Evolutionary conservation across 2,113 vertebrate genomes (phyloP), one percentile per base, ranked within the genome.

Genomic region (Cyprinus carpio): DNA sequence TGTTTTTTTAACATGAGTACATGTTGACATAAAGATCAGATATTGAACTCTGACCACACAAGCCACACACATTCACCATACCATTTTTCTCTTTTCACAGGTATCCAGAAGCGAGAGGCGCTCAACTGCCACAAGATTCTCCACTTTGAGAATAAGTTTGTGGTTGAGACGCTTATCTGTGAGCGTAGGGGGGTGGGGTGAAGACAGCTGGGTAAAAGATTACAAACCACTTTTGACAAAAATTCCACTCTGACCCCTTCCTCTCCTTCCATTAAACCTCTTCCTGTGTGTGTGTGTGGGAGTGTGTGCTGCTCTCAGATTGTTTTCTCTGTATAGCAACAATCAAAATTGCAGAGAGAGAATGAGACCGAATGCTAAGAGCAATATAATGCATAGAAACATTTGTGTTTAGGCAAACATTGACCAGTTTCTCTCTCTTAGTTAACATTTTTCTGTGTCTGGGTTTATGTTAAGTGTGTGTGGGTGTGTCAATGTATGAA

Each of bases 41-140:
- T n/a, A n/a, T 12, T 46, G 43, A 46, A 3, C 43, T 46, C 43
- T 46, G 43, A 43, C 2, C n/a, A n/a, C n/a, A 43, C 40, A 43
- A 11, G 40, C 40, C 40, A 51, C 29, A 84, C 0, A n/a, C 29
- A 58, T 56, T 56, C 51, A 58, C 23, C 43, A 46, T 3, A 49
- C 27, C 31, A 25, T 82, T 15, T 65, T 60, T 29, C 60, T 27
- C 87, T 54, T 23, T 34, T 62, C 31, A 1, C 95, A 99, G 98
- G 97, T 69, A 96, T 98, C 92, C 96, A 99, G 93, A 99, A 99
- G 92, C 96, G 98, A 0, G 96, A 96, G 90, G 96, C 92, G 3
- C 60, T 90, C 11, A 89, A 94, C 77, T 99, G 98, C 93, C 89
- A 83, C 90, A 97, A 94, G 88, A 99, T 99, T 82, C 95, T 94